phyloP scores from a whole-genome alignment of 2,797 vertebrate species.

The Yasuhikotakia modesta region DNA sequence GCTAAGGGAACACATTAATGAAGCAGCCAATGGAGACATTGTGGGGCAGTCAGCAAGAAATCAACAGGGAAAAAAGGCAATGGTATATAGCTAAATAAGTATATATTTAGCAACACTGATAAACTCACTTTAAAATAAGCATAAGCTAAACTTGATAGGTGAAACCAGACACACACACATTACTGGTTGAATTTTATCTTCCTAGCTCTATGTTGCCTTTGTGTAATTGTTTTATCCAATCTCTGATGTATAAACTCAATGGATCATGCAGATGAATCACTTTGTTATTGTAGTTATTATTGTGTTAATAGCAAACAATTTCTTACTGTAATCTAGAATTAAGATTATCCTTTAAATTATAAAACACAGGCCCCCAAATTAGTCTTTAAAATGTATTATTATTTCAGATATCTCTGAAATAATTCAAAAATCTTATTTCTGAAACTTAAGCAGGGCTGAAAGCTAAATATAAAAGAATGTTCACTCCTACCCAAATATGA shows the following conservation, averaged over 20 bases:
- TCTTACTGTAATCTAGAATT: not conserved
- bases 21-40: conserved; percentile 15
- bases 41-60: not conserved
- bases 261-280: not conserved
- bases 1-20: conserved; percentile 42
- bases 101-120: conserved; percentile 75
- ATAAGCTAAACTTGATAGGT: conserved; percentile 10
- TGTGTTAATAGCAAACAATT: not conserved
- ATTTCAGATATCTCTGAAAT: not conserved
- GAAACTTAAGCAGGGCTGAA: not conserved
- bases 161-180: conserved; percentile 6
- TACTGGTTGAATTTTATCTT: not conserved
- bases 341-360: not conserved
- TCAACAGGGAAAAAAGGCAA: conserved; percentile 58
- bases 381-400: not conserved
- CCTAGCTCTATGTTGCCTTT: not conserved
- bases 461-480: conserved; percentile 6
- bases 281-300: not conserved
- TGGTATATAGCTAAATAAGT: conserved; percentile 52
- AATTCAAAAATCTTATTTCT: not conserved
- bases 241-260: not conserved
- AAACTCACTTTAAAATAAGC: conserved; percentile 52
- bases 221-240: not conserved
- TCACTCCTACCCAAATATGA: not conserved
- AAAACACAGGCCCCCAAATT: not conserved